Evolutionary conservation across 1,140 invertebrate genomes (phyloP).

Genomic region (Saxidomus purpurata): DNA sequence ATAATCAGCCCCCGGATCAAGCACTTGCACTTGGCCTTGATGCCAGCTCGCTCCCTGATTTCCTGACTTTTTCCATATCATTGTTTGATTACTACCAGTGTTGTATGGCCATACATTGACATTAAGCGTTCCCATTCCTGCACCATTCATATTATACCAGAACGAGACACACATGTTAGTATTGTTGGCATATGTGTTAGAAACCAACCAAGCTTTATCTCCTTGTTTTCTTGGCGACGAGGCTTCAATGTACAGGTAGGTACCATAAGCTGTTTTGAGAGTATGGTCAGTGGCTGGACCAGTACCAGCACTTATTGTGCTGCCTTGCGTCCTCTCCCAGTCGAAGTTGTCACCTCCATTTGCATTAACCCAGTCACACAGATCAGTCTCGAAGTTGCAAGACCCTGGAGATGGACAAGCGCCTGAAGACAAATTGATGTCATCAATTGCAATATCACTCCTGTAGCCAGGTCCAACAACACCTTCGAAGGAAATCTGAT

Average conservation of each 20-base stretch:
- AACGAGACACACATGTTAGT: conserved; percentile 86
- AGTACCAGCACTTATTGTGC: conserved; percentile 68
- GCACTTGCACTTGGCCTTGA: conserved; percentile 72
- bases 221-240: conserved; percentile 75
- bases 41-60: conserved; percentile 79
- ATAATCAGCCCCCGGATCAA: conserved; percentile 66
- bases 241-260: conserved; percentile 84
- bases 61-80: conserved; percentile 77
- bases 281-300: conserved; percentile 80
- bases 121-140: conserved; percentile 78
- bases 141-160: conserved; percentile 93
- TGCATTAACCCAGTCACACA: conserved; percentile 80
- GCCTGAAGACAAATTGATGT: conserved; percentile 68
- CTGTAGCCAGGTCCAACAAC: conserved; percentile 71
- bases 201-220: conserved; percentile 79
- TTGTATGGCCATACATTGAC: conserved; percentile 66
- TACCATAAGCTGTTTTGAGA: conserved; percentile 75
- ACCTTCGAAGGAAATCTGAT: conserved; percentile 79
- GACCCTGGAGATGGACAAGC: conserved; percentile 72
- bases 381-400: conserved; percentile 83
- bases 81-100: conserved; percentile 16
- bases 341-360: conserved; percentile 82
- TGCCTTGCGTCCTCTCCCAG: conserved; percentile 79
- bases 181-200: conserved; percentile 70
- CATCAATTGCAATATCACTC: conserved; percentile 79